Evolutionary conservation across 2,888 invertebrate genomes (phyloP), one percentile per base, ranked within the genome.

Genomic region (Acanthococcus lagerstroemiae): DNA sequence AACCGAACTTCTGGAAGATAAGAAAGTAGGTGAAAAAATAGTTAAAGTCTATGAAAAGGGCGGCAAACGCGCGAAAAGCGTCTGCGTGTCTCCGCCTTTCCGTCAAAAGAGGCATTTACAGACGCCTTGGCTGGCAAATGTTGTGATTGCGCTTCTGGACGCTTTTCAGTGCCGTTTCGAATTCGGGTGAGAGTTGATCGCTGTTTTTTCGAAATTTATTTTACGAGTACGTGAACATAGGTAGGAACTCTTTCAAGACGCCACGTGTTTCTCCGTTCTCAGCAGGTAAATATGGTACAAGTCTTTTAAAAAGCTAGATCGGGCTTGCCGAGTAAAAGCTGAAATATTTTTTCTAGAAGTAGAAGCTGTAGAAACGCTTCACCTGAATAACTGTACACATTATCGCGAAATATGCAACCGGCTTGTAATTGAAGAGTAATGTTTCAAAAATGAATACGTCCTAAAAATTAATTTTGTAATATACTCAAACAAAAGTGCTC

Each of bases 11-110:
- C 21, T 37, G 37, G 52, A 30, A 26, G 63, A 63, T 63, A 52
- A 63, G 52, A 54, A 52, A 63, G 63, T 63, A 63, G 63, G 63
- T 63, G 63, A 63, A 63, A 63, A 63, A 63, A 63, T 63, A 63
- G 63, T 44, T 30, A 27, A 54, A 63, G 37, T 63, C 63, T 63
- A 63, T 63, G 63, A 63, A 63, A 52, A 63, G 52, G 63, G 63
- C 63, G 63, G 63, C 4, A 54, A 63, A 37, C 4, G 1, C 6
- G 1, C 21, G 15, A 37, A 63, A 54, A 44, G 63, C 63, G 63
- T 24, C 63, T 63, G 63, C 63, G 63, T 52, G 63, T 63, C 63
- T 63, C 63, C 63, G 63, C 63, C 63, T 63, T 63, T 52, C 22
- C n/a, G 4, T 19, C 24, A 63, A 63, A 63, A 37, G 54, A 63